Evolutionary conservation across 1,140 invertebrate species (phyloP), one percentile per base, ranked within the genome.

Genomic region (Drosophila miranda): DNA sequence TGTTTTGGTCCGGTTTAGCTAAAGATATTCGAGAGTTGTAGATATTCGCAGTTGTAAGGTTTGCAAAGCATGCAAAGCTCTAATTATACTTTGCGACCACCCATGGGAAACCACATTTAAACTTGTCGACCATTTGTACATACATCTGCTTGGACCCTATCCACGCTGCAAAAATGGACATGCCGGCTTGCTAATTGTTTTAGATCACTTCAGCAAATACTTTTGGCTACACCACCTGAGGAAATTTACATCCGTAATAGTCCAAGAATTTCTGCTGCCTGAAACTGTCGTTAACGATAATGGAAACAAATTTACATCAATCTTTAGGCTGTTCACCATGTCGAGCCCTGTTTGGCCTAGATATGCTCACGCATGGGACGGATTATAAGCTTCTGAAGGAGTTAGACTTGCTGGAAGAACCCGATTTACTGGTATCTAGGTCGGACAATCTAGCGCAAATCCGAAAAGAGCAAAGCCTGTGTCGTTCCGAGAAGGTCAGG

Each of bases 31-130:
- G 42, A n/a, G 41, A 54, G 13, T 57, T n/a, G n/a, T n/a, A n/a
- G n/a, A 68, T n/a, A 61, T 63, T n/a, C 41, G 21, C 1, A 21
- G 13, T 5, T 69, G 53, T 28, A 21, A 52, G 9, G 41, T 50
- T 3, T 73, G 57, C 26, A 74, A 74, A 16, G 48, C 46, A 23
- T 34, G 41, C 2, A 74, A 74, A 34, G 45, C 70, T 14, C 63
- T 2, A 68, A 68, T 51, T 13, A 8, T 9, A 56, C 13, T 11
- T 28, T 61, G 34, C 19, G 50, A 42, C 64, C 64, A 8, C 53
- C 57, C 0, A 74, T 74, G 46, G 48, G 56, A 26, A 26, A 26
- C 23, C 23, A 26, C 5, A 26, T 26, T 1, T 6, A 3, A 13
- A 13, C 42, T 13, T 11, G 42, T 43, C 26, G 45, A 23, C 45